Evolutionary conservation across 2,888 invertebrate species (phyloP).

Genomic region (Branchipolynoe longqiensis): DNA sequence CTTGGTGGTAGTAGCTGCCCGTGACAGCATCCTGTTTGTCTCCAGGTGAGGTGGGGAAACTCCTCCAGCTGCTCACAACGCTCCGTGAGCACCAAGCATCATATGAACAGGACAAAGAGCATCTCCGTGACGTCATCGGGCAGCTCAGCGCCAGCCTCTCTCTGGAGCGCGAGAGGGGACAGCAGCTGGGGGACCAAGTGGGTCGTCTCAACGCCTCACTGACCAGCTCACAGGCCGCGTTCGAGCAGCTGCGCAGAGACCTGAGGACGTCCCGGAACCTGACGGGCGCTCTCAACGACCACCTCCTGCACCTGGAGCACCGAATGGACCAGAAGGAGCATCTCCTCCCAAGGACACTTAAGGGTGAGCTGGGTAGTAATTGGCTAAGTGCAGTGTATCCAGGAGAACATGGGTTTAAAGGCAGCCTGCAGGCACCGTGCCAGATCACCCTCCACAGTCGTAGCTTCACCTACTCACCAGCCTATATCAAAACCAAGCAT

Average conservation of each 20-base stretch:
- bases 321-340: constrained; percentile 6
- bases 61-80: constrained; percentile 5
- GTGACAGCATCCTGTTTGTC: too few relatives aligned
- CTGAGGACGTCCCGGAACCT: not conserved
- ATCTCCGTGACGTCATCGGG: not conserved
- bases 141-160: not conserved
- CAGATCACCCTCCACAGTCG: too few relatives aligned
- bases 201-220: not conserved
- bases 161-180: not conserved
- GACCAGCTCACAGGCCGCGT: not conserved
- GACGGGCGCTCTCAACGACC: not conserved
- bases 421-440: too few relatives aligned
- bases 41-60: constrained; percentile 11
- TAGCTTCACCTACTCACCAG: too few relatives aligned
- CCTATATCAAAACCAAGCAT: too few relatives aligned
- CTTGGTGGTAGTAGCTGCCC: too few relatives aligned
- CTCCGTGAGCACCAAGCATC: constrained; percentile 46
- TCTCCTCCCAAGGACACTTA: constrained; percentile 24
- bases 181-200: constrained; percentile 25
- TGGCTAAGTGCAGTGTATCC: too few relatives aligned
- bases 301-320: not conserved
- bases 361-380: constrained; percentile 26
- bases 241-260: not conserved
- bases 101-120: constrained; percentile 24
- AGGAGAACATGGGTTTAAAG: too few relatives aligned